Conservation (phyloP, 2,888 invertebrate genomes). For the Frankliniella fusca region DNA sequence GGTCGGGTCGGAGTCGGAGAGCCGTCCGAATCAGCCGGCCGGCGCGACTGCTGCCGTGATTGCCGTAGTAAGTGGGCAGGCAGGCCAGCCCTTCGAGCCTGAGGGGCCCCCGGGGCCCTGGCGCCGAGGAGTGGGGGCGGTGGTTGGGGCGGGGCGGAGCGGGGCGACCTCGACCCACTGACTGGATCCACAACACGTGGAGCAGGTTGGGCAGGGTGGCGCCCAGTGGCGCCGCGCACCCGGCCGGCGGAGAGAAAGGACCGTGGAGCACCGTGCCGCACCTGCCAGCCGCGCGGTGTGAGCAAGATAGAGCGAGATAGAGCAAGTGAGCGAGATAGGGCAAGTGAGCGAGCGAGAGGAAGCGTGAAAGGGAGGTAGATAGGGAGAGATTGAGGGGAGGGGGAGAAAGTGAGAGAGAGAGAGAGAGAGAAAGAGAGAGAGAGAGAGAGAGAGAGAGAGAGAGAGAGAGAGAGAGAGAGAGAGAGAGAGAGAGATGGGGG, state of each 20-base stretch:
- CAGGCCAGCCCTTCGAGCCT: no score
- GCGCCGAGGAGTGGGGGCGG: no score
- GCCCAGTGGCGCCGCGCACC: not conserved
- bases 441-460: slow-evolving; percentile 1
- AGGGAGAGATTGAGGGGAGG: not conserved
- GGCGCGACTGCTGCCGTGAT: no score
- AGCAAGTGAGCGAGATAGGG: not conserved
- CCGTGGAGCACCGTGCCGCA: no score
- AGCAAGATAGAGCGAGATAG: not conserved
- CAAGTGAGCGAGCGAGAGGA: not conserved
- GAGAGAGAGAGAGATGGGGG: not conserved
- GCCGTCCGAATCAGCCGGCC: no score
- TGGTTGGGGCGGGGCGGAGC: no score
- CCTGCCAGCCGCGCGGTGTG: no score
- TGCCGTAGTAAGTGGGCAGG: no score
- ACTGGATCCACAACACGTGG: not conserved
- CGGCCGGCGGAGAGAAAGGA: not conserved
- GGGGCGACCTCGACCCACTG: no score
- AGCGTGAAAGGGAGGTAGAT: not conserved
- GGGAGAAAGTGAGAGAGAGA: not conserved
- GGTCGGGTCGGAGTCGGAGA: no score
- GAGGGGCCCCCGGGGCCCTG: no score
- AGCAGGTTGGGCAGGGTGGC: not conserved
- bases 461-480: slow-evolving; percentile 1
- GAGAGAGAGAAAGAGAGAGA: not conserved